These are phyloP conservation scores for Colletes latitarsis DNA, from an alignment of 1,140 invertebrate species.

Conservation along the genomic window DNA sequence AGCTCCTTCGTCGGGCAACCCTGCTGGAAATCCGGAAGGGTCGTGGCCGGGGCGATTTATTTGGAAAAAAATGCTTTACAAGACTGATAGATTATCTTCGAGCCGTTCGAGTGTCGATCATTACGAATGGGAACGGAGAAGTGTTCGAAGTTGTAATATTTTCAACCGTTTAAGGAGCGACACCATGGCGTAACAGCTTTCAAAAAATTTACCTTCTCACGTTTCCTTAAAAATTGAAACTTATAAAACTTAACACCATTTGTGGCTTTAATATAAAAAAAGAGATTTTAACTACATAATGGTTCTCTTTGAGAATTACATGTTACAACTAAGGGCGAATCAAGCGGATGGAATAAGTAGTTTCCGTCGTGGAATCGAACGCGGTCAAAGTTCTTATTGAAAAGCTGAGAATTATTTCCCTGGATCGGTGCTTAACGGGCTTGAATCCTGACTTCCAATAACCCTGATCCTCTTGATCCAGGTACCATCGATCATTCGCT, in stretches of 20 bases:
- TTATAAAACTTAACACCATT: no score
- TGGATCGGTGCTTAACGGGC: slow-evolving; percentile 57
- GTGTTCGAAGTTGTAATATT: neutral
- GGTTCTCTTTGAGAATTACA: no score
- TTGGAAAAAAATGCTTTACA: slow-evolving; percentile 10
- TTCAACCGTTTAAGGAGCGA: neutral
- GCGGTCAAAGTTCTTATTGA: slow-evolving; percentile 36
- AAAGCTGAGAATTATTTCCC: slow-evolving; percentile 50
- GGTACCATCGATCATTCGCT: slow-evolving; percentile 70
- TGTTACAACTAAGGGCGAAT: neutral
- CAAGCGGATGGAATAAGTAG: slow-evolving; percentile 13
- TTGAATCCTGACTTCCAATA: slow-evolving; percentile 67
- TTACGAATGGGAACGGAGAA: neutral
- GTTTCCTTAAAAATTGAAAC: no score
- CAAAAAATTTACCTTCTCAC: no score
- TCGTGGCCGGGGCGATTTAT: slow-evolving; percentile 37
- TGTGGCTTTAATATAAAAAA: no score
- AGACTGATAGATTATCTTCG: slow-evolving; percentile 22
- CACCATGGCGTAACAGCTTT: no score
- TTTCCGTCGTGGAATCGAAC: slow-evolving; percentile 13
- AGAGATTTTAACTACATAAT: no score
- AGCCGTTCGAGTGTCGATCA: slow-evolving; percentile 23
- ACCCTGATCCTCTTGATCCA: slow-evolving; percentile 68
- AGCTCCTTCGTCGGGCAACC: slow-evolving; percentile 13
- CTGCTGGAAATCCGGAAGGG: slow-evolving; percentile 30